Evolutionary conservation across 2,888 invertebrate genomes (phyloP).

Genomic region (Norana najaformis): DNA sequence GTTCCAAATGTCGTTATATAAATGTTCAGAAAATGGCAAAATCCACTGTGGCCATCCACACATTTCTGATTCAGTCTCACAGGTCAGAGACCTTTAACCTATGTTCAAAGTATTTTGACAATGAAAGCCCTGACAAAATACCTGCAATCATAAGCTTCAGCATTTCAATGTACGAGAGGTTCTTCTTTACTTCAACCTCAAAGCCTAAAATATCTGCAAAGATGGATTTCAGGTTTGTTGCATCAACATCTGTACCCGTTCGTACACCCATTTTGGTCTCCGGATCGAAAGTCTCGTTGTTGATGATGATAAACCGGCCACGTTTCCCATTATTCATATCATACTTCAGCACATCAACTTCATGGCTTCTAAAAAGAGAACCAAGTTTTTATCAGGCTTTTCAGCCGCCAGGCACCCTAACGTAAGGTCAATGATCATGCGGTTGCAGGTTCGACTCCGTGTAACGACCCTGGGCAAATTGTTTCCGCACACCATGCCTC

Average conservation of each 20-base stretch:
- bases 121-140: constrained; percentile 46
- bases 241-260: constrained; percentile 84
- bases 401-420: too few species aligned
- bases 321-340: constrained; percentile 77
- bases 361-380: background rate
- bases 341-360: background rate
- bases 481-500: too few species aligned
- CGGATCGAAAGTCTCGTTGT: constrained; percentile 78
- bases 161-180: constrained; percentile 74
- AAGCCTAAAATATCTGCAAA: constrained; percentile 66
- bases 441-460: too few species aligned
- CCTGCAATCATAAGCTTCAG: constrained; percentile 70
- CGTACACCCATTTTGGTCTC: constrained; percentile 55
- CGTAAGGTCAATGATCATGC: too few species aligned
- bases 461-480: too few species aligned
- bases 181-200: constrained; percentile 72
- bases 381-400: background rate
- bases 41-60: background rate
- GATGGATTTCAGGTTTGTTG: constrained; percentile 71
- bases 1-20: too few species aligned
- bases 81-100: background rate
- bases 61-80: background rate
- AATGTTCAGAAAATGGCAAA: background rate
- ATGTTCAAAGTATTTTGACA: background rate
- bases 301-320: constrained; percentile 85